These are phyloP conservation scores for Rosalia funebris DNA, from an alignment of 2,888 invertebrate species.

Conservation along the genomic window DNA sequence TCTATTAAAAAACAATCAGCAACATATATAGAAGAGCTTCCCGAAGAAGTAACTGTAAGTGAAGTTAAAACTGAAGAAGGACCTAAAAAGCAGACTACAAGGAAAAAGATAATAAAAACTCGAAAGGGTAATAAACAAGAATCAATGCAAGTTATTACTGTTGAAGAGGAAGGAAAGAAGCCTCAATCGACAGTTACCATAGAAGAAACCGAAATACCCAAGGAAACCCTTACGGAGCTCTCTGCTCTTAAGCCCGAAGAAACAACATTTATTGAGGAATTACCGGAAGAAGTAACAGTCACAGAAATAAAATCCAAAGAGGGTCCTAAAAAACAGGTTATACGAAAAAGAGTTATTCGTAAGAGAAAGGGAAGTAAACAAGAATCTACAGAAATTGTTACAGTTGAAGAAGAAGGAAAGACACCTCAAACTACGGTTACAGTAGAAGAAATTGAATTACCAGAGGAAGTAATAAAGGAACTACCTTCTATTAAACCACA, in stretches of 20 bases:
- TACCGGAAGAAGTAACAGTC: slow-evolving; percentile 56
- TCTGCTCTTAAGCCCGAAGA: slow-evolving; percentile 52
- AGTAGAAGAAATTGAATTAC: slow-evolving; percentile 53
- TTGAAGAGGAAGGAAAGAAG: slow-evolving; percentile 41
- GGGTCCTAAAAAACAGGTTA: slow-evolving; percentile 42
- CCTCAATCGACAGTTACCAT: slow-evolving; percentile 56
- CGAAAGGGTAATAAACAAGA: slow-evolving; percentile 57
- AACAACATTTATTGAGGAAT: slow-evolving; percentile 32
- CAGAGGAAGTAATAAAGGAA: slow-evolving; percentile 44
- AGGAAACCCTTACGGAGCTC: slow-evolving; percentile 52
- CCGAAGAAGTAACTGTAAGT: slow-evolving; percentile 60
- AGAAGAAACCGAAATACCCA: slow-evolving; percentile 50
- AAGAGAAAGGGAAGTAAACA: slow-evolving; percentile 57
- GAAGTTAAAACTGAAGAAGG: slow-evolving; percentile 36
- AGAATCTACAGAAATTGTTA: slow-evolving; percentile 58
- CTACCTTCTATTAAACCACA: slow-evolving; percentile 17
- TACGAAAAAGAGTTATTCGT: slow-evolving; percentile 49
- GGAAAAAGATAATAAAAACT: slow-evolving; percentile 61
- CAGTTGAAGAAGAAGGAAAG: slow-evolving; percentile 45
- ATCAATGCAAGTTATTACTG: slow-evolving; percentile 57
- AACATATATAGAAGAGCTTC: slow-evolving; percentile 52
- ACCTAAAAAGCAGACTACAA: slow-evolving; percentile 43
- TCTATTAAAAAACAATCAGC: slow-evolving; percentile 44
- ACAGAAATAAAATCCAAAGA: slow-evolving; percentile 43
- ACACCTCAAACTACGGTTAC: slow-evolving; percentile 52